Evolutionary conservation across 2,888 invertebrate genomes (phyloP).

Genomic region (Drosophila trichaetosa): DNA sequence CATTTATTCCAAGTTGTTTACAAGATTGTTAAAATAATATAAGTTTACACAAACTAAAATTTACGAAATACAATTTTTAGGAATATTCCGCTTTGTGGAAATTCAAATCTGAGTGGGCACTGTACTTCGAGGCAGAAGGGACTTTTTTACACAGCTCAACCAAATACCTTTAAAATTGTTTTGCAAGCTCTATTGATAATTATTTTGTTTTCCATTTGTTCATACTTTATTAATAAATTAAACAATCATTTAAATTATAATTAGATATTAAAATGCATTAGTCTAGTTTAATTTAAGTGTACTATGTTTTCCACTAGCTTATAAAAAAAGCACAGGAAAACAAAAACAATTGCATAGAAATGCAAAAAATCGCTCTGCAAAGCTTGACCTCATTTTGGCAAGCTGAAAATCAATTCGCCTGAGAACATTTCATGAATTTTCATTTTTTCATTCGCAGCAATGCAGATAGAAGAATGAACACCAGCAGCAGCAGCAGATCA

Average conservation of each 20-base stretch:
- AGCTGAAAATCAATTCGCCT: constrained; percentile 23
- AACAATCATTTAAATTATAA: constrained; percentile 54
- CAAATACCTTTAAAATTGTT: neutral
- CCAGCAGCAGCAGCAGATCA: constrained; percentile 44
- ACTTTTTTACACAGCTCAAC: neutral
- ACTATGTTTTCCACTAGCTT: constrained; percentile 51
- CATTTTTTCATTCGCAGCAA: constrained; percentile 11
- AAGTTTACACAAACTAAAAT: neutral
- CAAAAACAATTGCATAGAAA: constrained; percentile 69
- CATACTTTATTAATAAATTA: constrained; percentile 65
- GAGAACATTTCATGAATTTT: constrained; percentile 37
- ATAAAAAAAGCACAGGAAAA: constrained; percentile 50
- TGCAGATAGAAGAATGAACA: constrained; percentile 40
- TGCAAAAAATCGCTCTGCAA: constrained; percentile 51
- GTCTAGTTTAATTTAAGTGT: constrained; percentile 52
- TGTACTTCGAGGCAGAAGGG: neutral
- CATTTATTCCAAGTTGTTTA: neutral
- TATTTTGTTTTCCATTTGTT: constrained; percentile 52
- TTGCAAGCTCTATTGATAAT: neutral
- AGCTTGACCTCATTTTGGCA: constrained; percentile 20
- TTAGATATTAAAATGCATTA: constrained; percentile 73
- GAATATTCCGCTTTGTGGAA: neutral
- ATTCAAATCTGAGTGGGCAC: neutral
- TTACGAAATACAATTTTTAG: neutral
- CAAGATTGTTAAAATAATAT: neutral